Base-by-base conservation (phyloP, 2,888 invertebrate genomes). In the Acholoe squamosa region DNA sequence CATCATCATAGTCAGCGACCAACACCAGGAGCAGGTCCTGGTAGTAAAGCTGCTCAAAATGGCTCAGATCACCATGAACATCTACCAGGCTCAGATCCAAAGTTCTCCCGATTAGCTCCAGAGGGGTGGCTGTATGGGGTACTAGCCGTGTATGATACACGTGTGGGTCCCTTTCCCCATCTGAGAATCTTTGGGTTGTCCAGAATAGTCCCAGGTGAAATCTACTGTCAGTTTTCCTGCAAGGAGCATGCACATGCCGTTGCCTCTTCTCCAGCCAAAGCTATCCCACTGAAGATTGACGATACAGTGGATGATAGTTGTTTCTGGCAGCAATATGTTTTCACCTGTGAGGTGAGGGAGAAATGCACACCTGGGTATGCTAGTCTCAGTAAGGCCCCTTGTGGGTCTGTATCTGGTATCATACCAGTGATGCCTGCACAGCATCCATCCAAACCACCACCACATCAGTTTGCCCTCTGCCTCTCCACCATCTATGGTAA, bases 221-320 rank as follows among this genome's bases (percentile, higher is more conserved):
- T 80, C 80, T 80, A n/a, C 80, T 80, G 80, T 19, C 80, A 80
- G 80, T n/a, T 80, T n/a, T 80, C 80, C 0, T 80, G 80, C 22
- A 19, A 34, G 22, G 80, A 80, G 43, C 80, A 80, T 19, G 80
- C 80, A 34, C 80, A 80, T 1, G 80, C 80, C 5, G 80, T 80
- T 0, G 43, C 34, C 34, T 80, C 80, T 14, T 19, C 80, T 0
- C 80, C 80, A 14, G 80, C 80, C 16, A 19, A 10, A 34, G 33
- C 25, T 22, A 80, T 43, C 0, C 22, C 80, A n/a, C 16, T 80
- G 80, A 33, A 34, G 80, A 19, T 80, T 14, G 80, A 80, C 19
- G 80, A 80, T 1, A 19, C 14, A 0, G 34, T 19, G 16, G 33
- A 43, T 43, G 80, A 80, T 22, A 80, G 80, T 25, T 80, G 80